Base-by-base conservation (phyloP, 2,888 invertebrate genomes). In the Pyrgus malvae region DNA sequence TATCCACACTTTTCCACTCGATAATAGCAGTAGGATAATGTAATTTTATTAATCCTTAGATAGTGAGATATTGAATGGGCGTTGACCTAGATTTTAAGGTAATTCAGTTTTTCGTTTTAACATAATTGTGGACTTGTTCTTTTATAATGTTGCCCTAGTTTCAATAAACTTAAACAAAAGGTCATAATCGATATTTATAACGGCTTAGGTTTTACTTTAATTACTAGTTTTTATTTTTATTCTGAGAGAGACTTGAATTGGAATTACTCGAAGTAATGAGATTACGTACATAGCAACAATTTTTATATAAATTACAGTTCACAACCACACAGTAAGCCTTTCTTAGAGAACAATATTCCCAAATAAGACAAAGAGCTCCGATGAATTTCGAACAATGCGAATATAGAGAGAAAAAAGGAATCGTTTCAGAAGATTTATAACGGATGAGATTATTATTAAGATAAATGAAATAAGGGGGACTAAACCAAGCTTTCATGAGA, bases 361-460 rank as follows among this genome's bases (percentile, higher is more conserved):
- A 40, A 54, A 46, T 46, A 54, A 54, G 40, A 54, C 54, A 54
- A 54, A 54, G 46, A 41, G 40, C 40, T 21, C 17, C 40, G 33
- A 54, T 54, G 54, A 46, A 54, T 46, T 54, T 41, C 46, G 54
- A 54, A 54, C 40, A 54, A 54, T 46, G 46, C 54, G 54, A 54
- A 46, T 54, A 54, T 54, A 46, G 54, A 46, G 54, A 54, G 50
- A 42, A 46, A 54, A 54, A 54, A 54, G 40, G 33, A 46, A 46
- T 46, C 40, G 54, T 41, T 54, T 54, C 46, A 46, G 46, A 40
- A 54, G 54, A 54, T 54, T 54, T 54, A 54, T 54, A 46, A 54
- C 38, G 40, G 54, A 40, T 40, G 54, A 54, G 54, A 54, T 54
- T 54, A 54, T 54, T 54, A 54, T 54, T 46, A 54, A 54, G 54